phyloP scores from a whole-genome alignment of 1,140 invertebrate species.

The Oppia nitens region DNA sequence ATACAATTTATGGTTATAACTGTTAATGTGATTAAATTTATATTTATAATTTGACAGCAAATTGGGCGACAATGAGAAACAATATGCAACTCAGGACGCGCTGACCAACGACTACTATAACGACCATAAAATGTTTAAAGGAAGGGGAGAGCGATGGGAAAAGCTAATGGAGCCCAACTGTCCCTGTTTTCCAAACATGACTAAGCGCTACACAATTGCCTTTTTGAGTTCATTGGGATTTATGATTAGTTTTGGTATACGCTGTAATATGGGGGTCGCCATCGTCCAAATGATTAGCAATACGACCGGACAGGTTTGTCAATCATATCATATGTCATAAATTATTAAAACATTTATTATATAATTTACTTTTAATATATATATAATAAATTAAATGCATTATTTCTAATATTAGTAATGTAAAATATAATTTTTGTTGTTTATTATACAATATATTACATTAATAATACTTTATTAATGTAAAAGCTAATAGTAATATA shows the following conservation, averaged over 20 bases:
- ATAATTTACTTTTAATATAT: too few relatives aligned
- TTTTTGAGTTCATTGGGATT: slow-evolving; percentile 70
- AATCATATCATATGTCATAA: neutral
- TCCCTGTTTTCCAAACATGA: slow-evolving; percentile 48
- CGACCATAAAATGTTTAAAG: slow-evolving; percentile 8
- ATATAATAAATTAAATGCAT: too few relatives aligned
- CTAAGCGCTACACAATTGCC: slow-evolving; percentile 70
- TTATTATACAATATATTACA: too few relatives aligned
- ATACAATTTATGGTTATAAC: too few relatives aligned
- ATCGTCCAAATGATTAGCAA: slow-evolving; percentile 53
- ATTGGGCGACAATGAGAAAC: neutral
- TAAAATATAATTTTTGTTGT: too few relatives aligned
- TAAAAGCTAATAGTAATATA: too few relatives aligned
- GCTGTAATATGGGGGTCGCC: slow-evolving; percentile 91
- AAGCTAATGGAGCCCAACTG: slow-evolving; percentile 47
- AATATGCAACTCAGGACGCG: neutral
- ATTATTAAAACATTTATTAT: too few relatives aligned
- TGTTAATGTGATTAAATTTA: too few relatives aligned
- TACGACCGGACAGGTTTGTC: slow-evolving; percentile 24
- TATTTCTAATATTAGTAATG: too few relatives aligned
- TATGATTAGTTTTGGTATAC: slow-evolving; percentile 81
- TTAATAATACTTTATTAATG: too few relatives aligned
- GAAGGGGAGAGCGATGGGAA: slow-evolving; percentile 8
- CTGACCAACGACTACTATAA: neutral
- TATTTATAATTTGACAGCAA: too few relatives aligned